Evolutionary conservation across 1,140 invertebrate genomes (phyloP).

Genomic region (honey bee (Apis mellifera)): Amel_HAv3.1 CM009938.2:10617501-10618000

Average conservation of each 20-base stretch:
- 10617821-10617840: no score
- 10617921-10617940: conserved; percentile 8
- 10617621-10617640: no score
- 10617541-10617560: not conserved
- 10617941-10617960: conserved; percentile 1
- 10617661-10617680: no score
- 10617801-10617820: not conserved
- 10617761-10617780: not conserved
- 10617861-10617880: not conserved
- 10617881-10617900: conserved; percentile 1
- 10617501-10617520: not conserved
- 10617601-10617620: no score
- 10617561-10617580: not conserved
- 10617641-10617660: no score
- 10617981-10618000: conserved; percentile 2
- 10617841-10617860: not conserved
- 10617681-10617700: no score
- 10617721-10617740: no score
- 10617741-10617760: not conserved
- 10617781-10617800: not conserved
- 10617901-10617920: conserved; percentile 9
- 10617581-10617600: not conserved
- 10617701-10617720: no score
- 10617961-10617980: not conserved
- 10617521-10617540: no score